Conservation (phyloP, 2,113 vertebrate species). For the Otocyon megalotis region DNA sequence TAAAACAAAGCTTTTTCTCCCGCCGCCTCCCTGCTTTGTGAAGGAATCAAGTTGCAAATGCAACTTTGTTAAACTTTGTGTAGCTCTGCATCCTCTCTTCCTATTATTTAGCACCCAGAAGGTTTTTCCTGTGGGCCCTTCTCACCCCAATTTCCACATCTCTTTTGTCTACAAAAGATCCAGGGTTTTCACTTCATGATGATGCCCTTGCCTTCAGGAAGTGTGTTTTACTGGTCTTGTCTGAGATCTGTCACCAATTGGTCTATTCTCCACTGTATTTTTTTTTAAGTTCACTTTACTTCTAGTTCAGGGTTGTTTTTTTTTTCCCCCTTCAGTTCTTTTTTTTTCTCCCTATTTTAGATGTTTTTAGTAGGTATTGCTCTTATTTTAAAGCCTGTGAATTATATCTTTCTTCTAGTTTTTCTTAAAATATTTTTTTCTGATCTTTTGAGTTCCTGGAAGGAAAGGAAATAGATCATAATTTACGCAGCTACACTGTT, state of each 20-base stretch:
- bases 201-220: not conserved
- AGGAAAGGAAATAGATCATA: not conserved
- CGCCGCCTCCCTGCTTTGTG: not conserved
- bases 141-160: not conserved
- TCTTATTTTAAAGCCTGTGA: not conserved
- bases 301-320: not conserved
- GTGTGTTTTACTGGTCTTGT: not conserved
- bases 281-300: not conserved
- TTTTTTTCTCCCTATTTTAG: not conserved
- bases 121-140: not conserved
- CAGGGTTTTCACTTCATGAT: not conserved
- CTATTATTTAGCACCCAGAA: not conserved
- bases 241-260: not conserved
- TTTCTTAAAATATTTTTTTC: not conserved
- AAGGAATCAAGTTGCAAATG: not conserved
- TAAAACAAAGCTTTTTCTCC: not conserved
- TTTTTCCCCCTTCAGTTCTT: not conserved
- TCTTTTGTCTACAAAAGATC: not conserved
- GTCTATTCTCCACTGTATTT: not conserved
- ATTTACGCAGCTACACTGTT: not conserved
- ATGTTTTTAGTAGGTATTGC: not conserved
- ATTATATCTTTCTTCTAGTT: not conserved
- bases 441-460: not conserved
- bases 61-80: not conserved
- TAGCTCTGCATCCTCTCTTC: not conserved